Evolutionary conservation across 1,140 invertebrate genomes (phyloP), one percentile per base, ranked within the genome.

Genomic region (Oryzaephilus surinamensis): DNA sequence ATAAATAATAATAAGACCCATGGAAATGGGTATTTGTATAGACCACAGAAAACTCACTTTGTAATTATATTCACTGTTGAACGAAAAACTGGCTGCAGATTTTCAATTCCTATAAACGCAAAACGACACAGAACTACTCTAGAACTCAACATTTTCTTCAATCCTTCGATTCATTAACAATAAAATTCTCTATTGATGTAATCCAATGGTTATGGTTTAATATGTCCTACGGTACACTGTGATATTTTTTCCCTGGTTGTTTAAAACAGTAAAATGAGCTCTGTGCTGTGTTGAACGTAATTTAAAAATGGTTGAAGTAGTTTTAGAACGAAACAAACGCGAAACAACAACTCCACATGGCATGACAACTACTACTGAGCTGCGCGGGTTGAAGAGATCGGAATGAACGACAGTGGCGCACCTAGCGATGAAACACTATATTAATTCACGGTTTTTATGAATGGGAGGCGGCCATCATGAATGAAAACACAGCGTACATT

Each of bases 391-490:
- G 47, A 16, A 56, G 47, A 50, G 51, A 45, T 38, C 38, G 54
- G 50, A 55, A 52, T 58, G 61, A 58, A 48, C 60, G 63, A 55
- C 41, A 24, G 23, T 24, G 23, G 23, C 23, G 23, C 23, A 10
- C 23, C 10, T 11, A n/a, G 23, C 11, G 23, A n/a, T 24, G 23
- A 49, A 52, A 41, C 46, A 57, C 54, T 55, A 48, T 41, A 51
- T 44, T 60, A 57, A 63, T 67, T 72, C 62, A 59, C n/a, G 67
- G 72, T 77, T 79, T 77, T 79, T 77, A 79, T 79, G 76, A 79
- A 79, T 79, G 76, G 73, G 71, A 73, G 71, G 73, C 75, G 72
- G 74, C 75, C 76, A 79, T 79, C 73, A 76, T 77, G 76, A 76
- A 71, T 71, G 69, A 70, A 71, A 62, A 63, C 65, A 42, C 23